Evolutionary conservation across 1,140 invertebrate species (phyloP).

Genomic region (Drosophila bifasciata): DNA sequence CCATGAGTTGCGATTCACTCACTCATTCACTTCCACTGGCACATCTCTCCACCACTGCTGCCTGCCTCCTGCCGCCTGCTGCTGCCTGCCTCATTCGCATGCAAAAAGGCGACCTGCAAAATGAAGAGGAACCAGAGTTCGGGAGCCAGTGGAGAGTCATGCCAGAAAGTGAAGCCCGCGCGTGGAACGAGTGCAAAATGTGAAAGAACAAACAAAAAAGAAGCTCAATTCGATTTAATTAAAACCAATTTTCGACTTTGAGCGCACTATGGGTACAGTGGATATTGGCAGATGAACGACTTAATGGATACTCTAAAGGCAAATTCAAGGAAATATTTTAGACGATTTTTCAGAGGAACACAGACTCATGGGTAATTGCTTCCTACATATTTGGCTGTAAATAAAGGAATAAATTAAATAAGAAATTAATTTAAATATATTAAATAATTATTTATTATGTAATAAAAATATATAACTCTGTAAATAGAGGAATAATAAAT

Average conservation of each 20-base stretch:
- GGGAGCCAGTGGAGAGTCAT: constrained; percentile 27
- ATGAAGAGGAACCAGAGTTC: constrained; percentile 9
- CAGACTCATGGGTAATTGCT: too few relatives aligned
- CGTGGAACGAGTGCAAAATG: constrained; percentile 8
- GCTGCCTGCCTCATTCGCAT: constrained; percentile 52
- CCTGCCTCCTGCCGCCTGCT: background rate
- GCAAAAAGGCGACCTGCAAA: constrained; percentile 61
- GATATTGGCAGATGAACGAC: too few relatives aligned
- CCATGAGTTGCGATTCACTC: constrained; percentile 49
- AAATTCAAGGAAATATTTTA: too few relatives aligned
- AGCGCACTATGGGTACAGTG: constrained; percentile 25
- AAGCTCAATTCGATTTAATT: constrained; percentile 82
- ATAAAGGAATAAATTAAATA: too few relatives aligned
- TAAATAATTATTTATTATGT: too few relatives aligned
- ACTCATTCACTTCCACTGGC: constrained; percentile 38
- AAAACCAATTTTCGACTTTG: constrained; percentile 81
- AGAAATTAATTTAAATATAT: too few relatives aligned
- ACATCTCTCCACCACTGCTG: too few relatives aligned
- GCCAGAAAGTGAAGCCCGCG: constrained; percentile 26
- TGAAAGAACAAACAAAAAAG: constrained; percentile 27
- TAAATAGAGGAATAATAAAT: too few relatives aligned
- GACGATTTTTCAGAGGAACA: too few relatives aligned
- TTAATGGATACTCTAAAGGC: constrained; percentile 13
- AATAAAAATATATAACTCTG: too few relatives aligned
- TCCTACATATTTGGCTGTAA: too few relatives aligned